phyloP scores from a whole-genome alignment of 2,797 vertebrate species.

The Ispidina picta region DNA sequence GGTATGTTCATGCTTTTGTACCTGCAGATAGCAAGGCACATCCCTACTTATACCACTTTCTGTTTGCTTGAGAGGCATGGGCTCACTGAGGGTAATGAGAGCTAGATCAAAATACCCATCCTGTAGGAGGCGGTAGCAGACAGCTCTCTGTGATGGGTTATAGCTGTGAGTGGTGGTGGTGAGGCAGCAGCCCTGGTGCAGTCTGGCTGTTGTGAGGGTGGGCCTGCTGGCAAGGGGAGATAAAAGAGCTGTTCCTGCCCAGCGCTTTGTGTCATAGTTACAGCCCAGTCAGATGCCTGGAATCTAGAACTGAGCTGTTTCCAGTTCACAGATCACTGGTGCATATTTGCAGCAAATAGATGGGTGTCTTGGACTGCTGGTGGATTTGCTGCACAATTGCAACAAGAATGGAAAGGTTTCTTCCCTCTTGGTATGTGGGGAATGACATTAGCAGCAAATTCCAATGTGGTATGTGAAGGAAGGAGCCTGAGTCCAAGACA shows the following conservation, averaged over 20 bases:
- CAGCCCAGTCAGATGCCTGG: not conserved
- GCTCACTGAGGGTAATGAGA: not conserved
- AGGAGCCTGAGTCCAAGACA: not conserved
- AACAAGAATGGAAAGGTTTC: not conserved
- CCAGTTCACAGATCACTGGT: not conserved
- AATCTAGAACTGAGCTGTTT: not conserved
- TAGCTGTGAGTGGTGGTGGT: fast-evolving
- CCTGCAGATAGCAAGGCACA: not conserved
- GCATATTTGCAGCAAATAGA: not conserved
- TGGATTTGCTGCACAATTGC: not conserved
- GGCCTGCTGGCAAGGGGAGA: not conserved
- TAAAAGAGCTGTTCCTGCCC: not conserved
- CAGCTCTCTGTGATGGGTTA: not conserved
- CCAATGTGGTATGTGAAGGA: not conserved
- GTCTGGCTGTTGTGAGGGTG: not conserved
- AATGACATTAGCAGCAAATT: not conserved
- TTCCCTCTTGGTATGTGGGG: not conserved
- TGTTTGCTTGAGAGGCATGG: not conserved
- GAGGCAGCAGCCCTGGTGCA: not conserved
- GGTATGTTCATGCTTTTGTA: not conserved
- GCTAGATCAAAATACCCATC: not conserved
- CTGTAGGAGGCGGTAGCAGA: not conserved
- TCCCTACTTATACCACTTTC: fast-evolving
- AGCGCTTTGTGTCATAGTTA: not conserved
- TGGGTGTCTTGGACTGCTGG: not conserved